Evolutionary conservation across 1,140 invertebrate genomes (phyloP).

Genomic region (Hylaeus volcanicus): DNA sequence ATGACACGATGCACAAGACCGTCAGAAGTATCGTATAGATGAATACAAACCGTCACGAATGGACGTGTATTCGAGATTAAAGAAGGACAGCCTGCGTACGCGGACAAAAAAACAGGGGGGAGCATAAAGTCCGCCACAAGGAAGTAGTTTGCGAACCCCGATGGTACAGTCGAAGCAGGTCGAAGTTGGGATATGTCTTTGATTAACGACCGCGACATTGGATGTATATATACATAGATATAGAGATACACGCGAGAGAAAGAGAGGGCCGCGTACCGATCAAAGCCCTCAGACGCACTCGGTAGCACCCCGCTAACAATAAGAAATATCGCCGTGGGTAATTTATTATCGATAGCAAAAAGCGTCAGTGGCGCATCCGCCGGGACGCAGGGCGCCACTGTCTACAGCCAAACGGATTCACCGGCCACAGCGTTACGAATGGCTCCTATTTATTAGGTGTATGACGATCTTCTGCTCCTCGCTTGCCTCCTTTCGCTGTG

Average conservation of each 20-base stretch:
- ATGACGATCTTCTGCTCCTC: constrained; percentile 59
- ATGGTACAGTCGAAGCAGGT: constrained; percentile 34
- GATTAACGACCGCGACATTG: constrained; percentile 77
- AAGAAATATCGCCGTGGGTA: constrained; percentile 79
- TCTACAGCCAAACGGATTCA: constrained; percentile 64
- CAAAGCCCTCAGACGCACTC: constrained; percentile 76
- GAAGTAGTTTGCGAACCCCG: constrained; percentile 55
- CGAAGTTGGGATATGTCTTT: constrained; percentile 70
- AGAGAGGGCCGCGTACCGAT: constrained; percentile 69
- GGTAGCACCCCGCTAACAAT: constrained; percentile 74
- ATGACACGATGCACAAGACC: too few relatives aligned
- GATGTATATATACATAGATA: constrained; percentile 67
- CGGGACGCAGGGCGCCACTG: constrained; percentile 47
- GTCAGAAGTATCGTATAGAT: not conserved
- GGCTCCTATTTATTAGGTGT: constrained; percentile 75
- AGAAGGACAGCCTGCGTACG: not conserved
- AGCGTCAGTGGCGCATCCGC: constrained; percentile 68
- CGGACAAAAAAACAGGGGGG: constrained; percentile 22
- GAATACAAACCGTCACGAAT: not conserved
- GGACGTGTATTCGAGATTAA: not conserved
- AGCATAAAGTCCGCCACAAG: constrained; percentile 32
- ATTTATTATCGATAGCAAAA: constrained; percentile 79
- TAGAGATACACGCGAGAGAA: constrained; percentile 16
- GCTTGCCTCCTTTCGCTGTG: not conserved
- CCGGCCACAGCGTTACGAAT: constrained; percentile 69